Conservation (phyloP, 2,113 vertebrate species). For the Pimephales promelas region DNA sequence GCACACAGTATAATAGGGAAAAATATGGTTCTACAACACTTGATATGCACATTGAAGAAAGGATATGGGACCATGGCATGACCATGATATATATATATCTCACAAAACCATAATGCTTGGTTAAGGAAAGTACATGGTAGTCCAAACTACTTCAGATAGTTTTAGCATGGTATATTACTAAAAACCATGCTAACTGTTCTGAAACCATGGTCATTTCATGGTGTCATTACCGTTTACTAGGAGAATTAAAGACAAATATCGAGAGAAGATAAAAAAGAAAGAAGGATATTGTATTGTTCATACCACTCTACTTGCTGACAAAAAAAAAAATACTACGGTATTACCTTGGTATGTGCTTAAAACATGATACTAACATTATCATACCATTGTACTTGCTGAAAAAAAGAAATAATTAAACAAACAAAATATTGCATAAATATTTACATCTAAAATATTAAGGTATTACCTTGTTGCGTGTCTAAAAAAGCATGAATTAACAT, state of each 20-base stretch:
- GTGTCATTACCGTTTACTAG: not conserved
- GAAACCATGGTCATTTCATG: too few relatives aligned
- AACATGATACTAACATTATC: not conserved
- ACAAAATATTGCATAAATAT: too few relatives aligned
- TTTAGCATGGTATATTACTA: not conserved
- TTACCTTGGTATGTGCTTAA: too few relatives aligned
- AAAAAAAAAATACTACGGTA: too few relatives aligned
- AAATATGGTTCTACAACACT: not conserved
- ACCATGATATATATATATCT: too few relatives aligned
- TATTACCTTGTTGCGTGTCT: not conserved
- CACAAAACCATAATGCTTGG: too few relatives aligned
- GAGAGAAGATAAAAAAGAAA: not conserved
- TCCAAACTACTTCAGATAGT: not conserved
- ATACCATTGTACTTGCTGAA: not conserved
- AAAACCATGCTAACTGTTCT: not conserved
- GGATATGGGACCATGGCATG: not conserved
- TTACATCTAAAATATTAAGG: not conserved
- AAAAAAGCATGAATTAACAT: not conserved
- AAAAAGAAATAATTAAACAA: not conserved
- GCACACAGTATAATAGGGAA: not conserved
- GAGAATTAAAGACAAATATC: not conserved
- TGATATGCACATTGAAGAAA: not conserved
- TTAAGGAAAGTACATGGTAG: too few relatives aligned
- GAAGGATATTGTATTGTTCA: not conserved
- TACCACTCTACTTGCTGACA: too few relatives aligned